Percentiles rank a stretch among this genome's conserved stretches.
phyloP scores from a whole-genome alignment of 2,113 vertebrate genomes.

The Cinclus mexicanus region DNA sequence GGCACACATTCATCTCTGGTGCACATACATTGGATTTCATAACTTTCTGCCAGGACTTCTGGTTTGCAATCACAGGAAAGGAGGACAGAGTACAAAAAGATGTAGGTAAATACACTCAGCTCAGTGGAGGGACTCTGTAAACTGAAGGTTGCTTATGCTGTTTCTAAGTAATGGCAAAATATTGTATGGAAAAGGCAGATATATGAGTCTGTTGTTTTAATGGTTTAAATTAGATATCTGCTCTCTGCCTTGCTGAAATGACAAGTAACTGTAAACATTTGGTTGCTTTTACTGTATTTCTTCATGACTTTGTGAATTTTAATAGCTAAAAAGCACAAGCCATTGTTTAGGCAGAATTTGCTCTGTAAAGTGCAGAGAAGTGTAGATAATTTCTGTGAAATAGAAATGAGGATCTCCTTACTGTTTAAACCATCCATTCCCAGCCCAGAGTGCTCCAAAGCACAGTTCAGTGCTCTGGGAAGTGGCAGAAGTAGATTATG shows the following conservation, averaged over 20 bases:
- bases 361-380: not conserved
- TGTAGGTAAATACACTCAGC: not conserved
- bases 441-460: not conserved
- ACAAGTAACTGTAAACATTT: not conserved
- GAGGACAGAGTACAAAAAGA: not conserved
- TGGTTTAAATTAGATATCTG: not conserved
- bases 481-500: not conserved
- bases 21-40: not conserved
- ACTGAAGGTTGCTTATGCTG: not conserved
- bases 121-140: not conserved
- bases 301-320: not conserved
- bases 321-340: not conserved
- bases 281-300: not conserved
- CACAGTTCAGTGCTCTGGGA: fast-evolving
- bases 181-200: not conserved
- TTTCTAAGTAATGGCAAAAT: not conserved
- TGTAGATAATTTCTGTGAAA: not conserved
- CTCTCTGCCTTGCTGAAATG: not conserved
- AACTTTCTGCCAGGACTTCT: not conserved
- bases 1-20: not conserved
- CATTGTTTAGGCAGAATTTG: not conserved
- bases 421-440: not conserved
- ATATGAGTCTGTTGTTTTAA: not conserved
- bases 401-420: not conserved
- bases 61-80: not conserved